A percentile compares a stretch with the other conserved stretches of the same genome.
These are phyloP conservation scores for Dipodomys ordii DNA, from an alignment of 2,113 vertebrate species.

Conservation along the genomic window DNA sequence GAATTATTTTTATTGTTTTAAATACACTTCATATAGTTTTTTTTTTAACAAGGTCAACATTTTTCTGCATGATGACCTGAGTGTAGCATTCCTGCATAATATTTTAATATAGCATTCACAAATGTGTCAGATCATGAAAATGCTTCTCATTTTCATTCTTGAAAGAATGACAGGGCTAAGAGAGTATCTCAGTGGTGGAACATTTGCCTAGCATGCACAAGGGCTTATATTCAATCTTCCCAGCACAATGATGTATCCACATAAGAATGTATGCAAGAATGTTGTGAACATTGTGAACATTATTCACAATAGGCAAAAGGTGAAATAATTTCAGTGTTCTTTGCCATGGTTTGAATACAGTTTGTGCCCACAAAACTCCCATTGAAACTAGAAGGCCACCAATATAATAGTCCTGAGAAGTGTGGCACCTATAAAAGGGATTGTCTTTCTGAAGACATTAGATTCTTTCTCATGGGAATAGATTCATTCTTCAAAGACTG, in stretches of 20 bases:
- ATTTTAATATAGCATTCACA: not conserved
- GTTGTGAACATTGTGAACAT: not conserved
- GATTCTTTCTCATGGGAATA: no score
- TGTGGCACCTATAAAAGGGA: no score
- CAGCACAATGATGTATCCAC: not conserved
- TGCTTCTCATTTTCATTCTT: not conserved
- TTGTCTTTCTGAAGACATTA: no score
- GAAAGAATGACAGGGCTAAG: not conserved
- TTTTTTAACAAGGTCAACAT: not conserved
- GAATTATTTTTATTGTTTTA: not conserved
- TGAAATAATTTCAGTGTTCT: not conserved
- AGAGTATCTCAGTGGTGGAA: not conserved
- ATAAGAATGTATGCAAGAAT: not conserved
- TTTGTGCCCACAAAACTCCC: no score
- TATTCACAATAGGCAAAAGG: slow-evolving; percentile 3
- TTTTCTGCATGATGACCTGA: slow-evolving; percentile 29
- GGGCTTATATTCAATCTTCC: not conserved
- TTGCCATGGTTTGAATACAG: no score
- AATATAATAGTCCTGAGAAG: no score
- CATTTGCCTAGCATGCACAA: not conserved
- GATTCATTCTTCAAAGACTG: no score
- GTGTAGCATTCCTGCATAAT: no score
- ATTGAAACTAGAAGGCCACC: no score
- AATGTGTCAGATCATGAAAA: not conserved
- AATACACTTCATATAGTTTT: not conserved